Evolutionary conservation across 2,888 invertebrate genomes (phyloP).

Genomic region (Oeneis ivallda): DNA sequence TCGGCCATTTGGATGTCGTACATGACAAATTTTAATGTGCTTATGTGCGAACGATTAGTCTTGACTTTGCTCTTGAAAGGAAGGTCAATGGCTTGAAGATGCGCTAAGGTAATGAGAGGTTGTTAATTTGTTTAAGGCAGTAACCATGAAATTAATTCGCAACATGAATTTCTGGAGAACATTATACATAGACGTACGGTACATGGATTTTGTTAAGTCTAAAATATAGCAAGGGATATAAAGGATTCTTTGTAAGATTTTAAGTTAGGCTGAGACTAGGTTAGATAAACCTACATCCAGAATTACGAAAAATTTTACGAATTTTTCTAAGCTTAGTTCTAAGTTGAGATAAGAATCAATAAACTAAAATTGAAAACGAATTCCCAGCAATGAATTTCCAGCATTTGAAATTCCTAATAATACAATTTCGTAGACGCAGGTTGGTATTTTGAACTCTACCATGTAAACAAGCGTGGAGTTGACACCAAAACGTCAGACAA

Average conservation of each 20-base stretch:
- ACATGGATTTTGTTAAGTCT: not conserved
- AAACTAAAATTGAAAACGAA: not conserved
- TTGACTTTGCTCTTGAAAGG: slow-evolving; percentile 20
- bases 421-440: not conserved
- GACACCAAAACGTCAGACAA: slow-evolving; percentile 82
- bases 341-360: no score
- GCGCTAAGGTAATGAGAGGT: slow-evolving; percentile 5
- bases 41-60: slow-evolving; percentile 30
- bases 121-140: slow-evolving; percentile 14
- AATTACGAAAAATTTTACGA: not conserved
- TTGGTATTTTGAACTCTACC: not conserved
- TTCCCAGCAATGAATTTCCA: not conserved
- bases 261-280: not conserved
- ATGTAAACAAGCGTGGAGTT: slow-evolving; percentile 53
- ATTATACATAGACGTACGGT: not conserved
- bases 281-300: not conserved
- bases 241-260: not conserved
- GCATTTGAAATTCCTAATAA: no score
- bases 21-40: slow-evolving; percentile 35
- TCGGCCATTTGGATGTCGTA: slow-evolving; percentile 30
- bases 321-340: no score
- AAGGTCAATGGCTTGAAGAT: slow-evolving; percentile 24
- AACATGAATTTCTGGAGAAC: not conserved
- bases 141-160: not conserved
- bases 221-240: not conserved